phyloP scores from a whole-genome alignment of 2,797 vertebrate species.

The Urocyon cinereoargenteus region DNA sequence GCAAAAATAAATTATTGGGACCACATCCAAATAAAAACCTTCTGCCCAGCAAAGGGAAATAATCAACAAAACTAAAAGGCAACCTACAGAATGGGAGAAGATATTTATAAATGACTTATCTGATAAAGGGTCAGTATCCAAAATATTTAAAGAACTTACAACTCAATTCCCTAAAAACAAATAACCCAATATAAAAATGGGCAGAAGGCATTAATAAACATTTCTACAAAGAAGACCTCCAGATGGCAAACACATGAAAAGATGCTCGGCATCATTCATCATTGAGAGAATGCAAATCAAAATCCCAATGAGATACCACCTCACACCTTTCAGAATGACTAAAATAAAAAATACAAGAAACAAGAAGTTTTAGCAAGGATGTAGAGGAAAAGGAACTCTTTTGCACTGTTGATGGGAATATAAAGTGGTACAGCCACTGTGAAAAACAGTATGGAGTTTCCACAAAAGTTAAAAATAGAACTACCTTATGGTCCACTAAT shows the following conservation, averaged over 20 bases:
- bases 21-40: not conserved
- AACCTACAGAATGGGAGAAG: not conserved
- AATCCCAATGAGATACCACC: not conserved
- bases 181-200: not conserved
- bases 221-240: not conserved
- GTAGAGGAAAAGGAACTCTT: not conserved
- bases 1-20: not conserved
- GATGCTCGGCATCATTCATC: not conserved
- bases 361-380: not conserved
- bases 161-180: not conserved
- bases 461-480: not conserved
- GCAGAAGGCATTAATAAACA: not conserved
- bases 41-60: not conserved
- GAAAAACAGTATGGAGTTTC: not conserved
- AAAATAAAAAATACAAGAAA: not conserved
- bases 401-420: not conserved
- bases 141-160: not conserved
- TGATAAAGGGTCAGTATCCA: not conserved
- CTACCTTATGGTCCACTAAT: not conserved
- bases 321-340: not conserved
- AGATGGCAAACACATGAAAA: not conserved
- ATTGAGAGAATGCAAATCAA: not conserved
- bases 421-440: not conserved
- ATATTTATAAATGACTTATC: not conserved
- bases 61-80: not conserved